Evolutionary conservation across 2,113 vertebrate species (phyloP).

Genomic region (Cinclus cinclus): DNA sequence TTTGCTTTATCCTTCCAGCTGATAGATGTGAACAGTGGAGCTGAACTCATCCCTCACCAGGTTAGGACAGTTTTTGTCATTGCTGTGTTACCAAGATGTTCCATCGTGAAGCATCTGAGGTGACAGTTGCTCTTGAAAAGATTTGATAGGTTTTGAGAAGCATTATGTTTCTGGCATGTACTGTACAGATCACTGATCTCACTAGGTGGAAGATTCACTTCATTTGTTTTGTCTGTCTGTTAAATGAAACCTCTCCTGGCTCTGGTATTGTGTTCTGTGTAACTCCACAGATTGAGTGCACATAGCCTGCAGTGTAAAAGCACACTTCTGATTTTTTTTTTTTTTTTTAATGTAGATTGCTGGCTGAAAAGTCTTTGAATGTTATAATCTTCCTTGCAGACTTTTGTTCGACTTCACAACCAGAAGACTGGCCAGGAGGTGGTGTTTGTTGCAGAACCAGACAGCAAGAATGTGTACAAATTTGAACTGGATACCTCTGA

Average conservation of each 20-base stretch:
- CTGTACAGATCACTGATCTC: background rate
- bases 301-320: background rate
- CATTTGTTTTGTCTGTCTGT: background rate
- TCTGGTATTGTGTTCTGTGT: background rate
- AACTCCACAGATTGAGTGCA: background rate
- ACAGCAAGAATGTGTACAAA: constrained; percentile 93
- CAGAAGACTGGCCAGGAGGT: constrained; percentile 98
- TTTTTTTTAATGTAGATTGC: background rate
- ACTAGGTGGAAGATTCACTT: background rate
- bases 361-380: background rate
- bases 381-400: constrained; percentile 71
- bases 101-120: background rate
- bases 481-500: constrained; percentile 96
- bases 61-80: constrained; percentile 66
- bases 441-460: constrained; percentile 96
- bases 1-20: constrained; percentile 96
- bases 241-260: background rate
- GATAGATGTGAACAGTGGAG: constrained; percentile 89
- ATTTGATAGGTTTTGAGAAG: background rate
- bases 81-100: background rate
- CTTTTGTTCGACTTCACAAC: constrained; percentile 94
- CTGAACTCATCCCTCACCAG: constrained; percentile 95
- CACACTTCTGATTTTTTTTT: background rate
- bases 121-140: background rate
- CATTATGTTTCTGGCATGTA: background rate